Evolutionary conservation across 37 sponge, comb jelly and placozoan genomes (phyloP).

Genomic region (Theonella swinhoei): DNA sequence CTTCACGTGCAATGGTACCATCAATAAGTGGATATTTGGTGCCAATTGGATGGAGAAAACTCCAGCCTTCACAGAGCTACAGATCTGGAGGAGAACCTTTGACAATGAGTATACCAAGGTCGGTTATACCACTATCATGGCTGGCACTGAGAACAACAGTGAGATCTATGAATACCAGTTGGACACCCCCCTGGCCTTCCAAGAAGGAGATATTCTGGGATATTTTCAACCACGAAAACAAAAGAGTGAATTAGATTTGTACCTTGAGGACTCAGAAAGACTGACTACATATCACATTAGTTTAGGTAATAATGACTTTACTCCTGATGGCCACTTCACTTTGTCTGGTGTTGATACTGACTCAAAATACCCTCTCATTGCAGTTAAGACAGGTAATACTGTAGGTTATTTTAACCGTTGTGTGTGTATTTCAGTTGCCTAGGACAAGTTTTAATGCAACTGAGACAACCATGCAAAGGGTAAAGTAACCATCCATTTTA

Average conservation of each 20-base stretch:
- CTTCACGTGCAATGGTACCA: conserved; percentile 24
- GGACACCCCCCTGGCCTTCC: neutral
- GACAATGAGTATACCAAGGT: neutral
- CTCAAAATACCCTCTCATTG: neutral
- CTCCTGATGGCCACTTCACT: neutral
- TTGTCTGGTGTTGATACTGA: neutral
- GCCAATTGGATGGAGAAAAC: neutral
- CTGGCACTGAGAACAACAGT: neutral
- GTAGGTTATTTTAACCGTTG: too few relatives aligned
- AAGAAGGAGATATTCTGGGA: conserved; percentile 9
- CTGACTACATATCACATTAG: neutral
- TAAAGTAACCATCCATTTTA: too few relatives aligned
- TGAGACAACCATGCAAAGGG: too few relatives aligned
- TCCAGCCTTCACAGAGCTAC: neutral
- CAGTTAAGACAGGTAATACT: neutral
- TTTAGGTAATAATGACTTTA: neutral
- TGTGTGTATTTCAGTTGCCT: too few relatives aligned
- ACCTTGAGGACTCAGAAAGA: neutral
- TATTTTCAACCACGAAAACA: neutral
- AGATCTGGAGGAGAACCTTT: neutral
- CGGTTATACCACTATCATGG: neutral
- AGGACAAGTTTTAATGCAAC: too few relatives aligned
- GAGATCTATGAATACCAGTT: neutral
- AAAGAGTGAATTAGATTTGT: neutral
- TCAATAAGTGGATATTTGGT: neutral